These are phyloP conservation scores for Procapra przewalskii DNA, from an alignment of 2,113 vertebrate genomes.

Conservation along the genomic window DNA sequence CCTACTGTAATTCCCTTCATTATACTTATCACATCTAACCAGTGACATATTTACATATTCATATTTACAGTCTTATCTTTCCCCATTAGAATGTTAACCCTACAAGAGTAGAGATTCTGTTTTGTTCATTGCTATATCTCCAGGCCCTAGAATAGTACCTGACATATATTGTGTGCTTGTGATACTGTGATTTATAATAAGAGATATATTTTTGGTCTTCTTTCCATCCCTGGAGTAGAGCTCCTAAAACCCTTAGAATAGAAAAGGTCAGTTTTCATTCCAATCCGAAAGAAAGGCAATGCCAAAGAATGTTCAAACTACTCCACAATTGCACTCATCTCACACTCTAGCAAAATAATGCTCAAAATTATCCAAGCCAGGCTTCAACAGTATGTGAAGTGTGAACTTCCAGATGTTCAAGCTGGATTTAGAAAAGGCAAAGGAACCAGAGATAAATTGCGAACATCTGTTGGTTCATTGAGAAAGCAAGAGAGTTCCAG, in stretches of 20 bases:
- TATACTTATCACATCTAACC: background rate
- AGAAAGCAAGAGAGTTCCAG: background rate
- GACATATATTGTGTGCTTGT: background rate
- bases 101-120: background rate
- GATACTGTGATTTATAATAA: background rate
- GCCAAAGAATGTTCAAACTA: background rate
- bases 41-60: background rate
- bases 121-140: background rate
- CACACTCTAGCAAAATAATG: background rate
- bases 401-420: background rate
- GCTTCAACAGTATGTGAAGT: background rate
- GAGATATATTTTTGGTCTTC: background rate
- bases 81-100: background rate
- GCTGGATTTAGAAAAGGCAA: background rate
- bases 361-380: background rate
- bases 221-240: background rate
- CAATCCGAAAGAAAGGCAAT: background rate
- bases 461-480: background rate
- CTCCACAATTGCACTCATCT: background rate
- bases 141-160: background rate
- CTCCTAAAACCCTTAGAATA: background rate
- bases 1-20: background rate
- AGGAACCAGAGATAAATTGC: background rate
- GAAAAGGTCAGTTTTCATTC: background rate
- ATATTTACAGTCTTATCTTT: background rate